Conservation (phyloP, 2,888 invertebrate genomes). For the Calameuta pallipes region DNA sequence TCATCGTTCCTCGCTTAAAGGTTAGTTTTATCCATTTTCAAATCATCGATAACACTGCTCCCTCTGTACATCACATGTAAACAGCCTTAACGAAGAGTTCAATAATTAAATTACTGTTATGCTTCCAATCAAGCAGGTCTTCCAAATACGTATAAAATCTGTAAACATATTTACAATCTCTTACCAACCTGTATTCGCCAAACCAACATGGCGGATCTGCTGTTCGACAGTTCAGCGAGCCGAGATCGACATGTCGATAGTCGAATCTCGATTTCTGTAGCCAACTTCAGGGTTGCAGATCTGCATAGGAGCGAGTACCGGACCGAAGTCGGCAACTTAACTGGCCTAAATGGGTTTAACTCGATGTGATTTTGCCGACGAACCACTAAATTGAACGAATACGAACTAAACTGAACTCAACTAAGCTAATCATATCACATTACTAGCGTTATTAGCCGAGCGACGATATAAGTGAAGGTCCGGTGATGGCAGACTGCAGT, state of each 20-base stretch:
- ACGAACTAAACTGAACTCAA: slow-evolving; percentile 66
- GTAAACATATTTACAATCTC: not conserved
- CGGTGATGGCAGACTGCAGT: slow-evolving; percentile 63
- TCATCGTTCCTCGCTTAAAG: slow-evolving; percentile 15
- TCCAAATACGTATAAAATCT: not conserved
- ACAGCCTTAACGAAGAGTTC: not conserved
- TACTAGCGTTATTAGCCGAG: slow-evolving; percentile 65
- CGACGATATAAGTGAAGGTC: slow-evolving; percentile 65
- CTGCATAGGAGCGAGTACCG: slow-evolving; percentile 18
- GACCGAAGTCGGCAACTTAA: slow-evolving; percentile 57
- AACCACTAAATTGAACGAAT: slow-evolving; percentile 66
- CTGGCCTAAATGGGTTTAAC: slow-evolving; percentile 65
- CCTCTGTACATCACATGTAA: not conserved
- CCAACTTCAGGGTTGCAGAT: slow-evolving; percentile 1
- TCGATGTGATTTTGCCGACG: slow-evolving; percentile 65
- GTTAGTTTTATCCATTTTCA: not conserved
- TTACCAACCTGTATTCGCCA: not conserved
- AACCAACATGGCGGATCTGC: not conserved
- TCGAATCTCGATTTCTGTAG: not conserved
- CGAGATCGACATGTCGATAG: not conserved
- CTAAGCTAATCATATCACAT: slow-evolving; percentile 67
- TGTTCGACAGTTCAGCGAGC: not conserved
- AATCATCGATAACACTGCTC: not conserved
- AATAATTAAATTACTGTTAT: not conserved
- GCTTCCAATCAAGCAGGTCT: not conserved